phyloP scores from a whole-genome alignment of 2,888 invertebrate genomes.

The Apamea monoglypha region DNA sequence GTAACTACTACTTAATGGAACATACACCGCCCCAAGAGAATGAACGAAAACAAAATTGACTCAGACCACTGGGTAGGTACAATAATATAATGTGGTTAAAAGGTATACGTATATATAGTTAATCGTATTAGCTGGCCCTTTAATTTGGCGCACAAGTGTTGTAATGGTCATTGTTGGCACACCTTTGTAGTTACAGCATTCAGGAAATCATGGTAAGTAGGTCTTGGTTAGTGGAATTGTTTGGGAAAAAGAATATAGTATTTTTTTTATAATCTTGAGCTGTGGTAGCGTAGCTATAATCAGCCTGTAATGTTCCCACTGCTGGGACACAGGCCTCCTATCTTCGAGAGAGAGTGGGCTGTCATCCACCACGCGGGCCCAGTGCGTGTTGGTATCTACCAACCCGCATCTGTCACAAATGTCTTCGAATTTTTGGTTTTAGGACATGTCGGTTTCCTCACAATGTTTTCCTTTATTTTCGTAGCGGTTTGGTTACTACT shows the following conservation, averaged over 20 bases:
- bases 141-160: slow-evolving; percentile 34
- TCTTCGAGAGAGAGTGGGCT: no score
- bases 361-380: no score
- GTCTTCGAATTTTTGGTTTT: no score
- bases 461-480: no score
- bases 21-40: slow-evolving; percentile 17
- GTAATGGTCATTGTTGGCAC: slow-evolving; percentile 34
- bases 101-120: slow-evolving; percentile 27
- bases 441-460: no score
- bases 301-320: no score
- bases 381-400: no score
- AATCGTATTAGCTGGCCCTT: slow-evolving; percentile 43
- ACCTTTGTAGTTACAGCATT: slow-evolving; percentile 7
- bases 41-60: slow-evolving; percentile 35
- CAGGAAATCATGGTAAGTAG: slow-evolving; percentile 26
- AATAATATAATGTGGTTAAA: slow-evolving; percentile 52
- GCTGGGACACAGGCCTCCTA: no score
- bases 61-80: not conserved
- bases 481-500: no score
- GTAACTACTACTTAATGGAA: slow-evolving; percentile 33
- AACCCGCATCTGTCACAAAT: no score
- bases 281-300: no score
- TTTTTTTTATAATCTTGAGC: no score
- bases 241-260: not conserved
- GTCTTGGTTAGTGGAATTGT: not conserved